A percentile compares a stretch with the other conserved stretches of the same genome.
phyloP scores from a whole-genome alignment of 2,113 vertebrate species.

The Bubalus kerabau region DNA sequence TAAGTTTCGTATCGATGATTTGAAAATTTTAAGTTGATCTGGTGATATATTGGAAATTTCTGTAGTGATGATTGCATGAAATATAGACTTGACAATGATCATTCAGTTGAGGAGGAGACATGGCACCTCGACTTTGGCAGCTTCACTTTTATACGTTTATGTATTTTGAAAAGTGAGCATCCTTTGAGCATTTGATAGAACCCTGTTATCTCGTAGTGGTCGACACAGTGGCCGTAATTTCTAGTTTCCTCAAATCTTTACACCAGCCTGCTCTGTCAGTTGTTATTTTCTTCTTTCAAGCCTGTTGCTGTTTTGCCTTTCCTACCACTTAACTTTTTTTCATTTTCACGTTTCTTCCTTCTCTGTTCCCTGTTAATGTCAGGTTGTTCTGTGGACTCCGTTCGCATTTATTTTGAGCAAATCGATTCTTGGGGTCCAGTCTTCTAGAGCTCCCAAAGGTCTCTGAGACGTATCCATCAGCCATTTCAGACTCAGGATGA shows the following conservation, averaged over 20 bases:
- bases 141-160: not conserved
- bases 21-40: not conserved
- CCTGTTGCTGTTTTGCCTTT: not conserved
- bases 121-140: not conserved
- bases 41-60: not conserved
- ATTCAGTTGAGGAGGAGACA: not conserved
- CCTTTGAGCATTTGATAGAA: not conserved
- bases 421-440: not conserved
- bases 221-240: not conserved
- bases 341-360: not conserved
- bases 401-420: not conserved
- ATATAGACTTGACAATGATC: not conserved
- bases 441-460: not conserved
- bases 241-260: not conserved
- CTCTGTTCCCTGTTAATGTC: not conserved
- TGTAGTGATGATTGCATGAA: not conserved
- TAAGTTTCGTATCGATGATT: not conserved
- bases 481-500: not conserved
- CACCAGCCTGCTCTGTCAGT: not conserved
- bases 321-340: not conserved
- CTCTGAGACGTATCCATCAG: not conserved
- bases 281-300: not conserved
- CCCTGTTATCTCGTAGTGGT: not conserved
- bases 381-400: not conserved
- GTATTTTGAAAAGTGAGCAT: not conserved